Percentiles rank a stretch among this genome's conserved stretches.
phyloP scores from a whole-genome alignment of 2,888 invertebrate species.

The Prosopocoilus inquinatus region DNA sequence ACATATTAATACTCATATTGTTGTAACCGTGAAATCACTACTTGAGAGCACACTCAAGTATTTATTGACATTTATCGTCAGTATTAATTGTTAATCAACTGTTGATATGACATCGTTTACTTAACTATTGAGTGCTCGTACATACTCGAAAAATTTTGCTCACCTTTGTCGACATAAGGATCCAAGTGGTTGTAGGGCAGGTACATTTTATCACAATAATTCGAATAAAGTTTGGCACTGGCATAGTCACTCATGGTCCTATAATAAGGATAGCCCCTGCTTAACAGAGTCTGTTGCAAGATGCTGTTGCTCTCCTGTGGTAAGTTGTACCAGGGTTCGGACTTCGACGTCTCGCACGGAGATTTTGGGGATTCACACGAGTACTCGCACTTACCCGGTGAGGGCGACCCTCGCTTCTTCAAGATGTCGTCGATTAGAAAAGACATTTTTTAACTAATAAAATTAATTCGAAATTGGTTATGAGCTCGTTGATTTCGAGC shows the following conservation, averaged over 20 bases:
- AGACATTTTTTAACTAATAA: conserved; percentile 31
- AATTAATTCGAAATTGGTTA: neutral
- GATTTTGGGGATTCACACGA: conserved; percentile 10
- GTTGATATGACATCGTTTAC: neutral
- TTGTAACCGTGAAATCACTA: too few relatives aligned
- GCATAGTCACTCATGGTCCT: conserved; percentile 17
- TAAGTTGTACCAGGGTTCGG: conserved; percentile 12
- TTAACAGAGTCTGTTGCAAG: conserved; percentile 32
- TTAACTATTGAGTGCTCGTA: neutral
- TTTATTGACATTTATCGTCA: conserved; percentile 13
- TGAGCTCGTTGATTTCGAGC: neutral
- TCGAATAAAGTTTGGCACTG: conserved; percentile 24
- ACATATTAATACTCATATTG: too few relatives aligned
- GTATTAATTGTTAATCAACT: conserved; percentile 12
- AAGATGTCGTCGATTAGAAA: conserved; percentile 42
- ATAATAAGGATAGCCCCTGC: conserved; percentile 27
- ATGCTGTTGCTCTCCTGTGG: conserved; percentile 25
- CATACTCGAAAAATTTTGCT: conserved; percentile 13
- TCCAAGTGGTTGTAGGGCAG: conserved; percentile 23
- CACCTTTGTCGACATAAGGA: conserved; percentile 27
- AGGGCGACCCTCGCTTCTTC: conserved; percentile 26
- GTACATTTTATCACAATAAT: conserved; percentile 24
- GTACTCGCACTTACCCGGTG: conserved; percentile 4
- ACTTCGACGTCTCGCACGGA: conserved; percentile 1
- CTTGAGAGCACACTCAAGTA: conserved; percentile 6